A percentile compares a stretch with the other conserved stretches of the same genome.
Conservation (phyloP, 2,797 vertebrate species). For the Poeciliopsis paucimaculata region DNA sequence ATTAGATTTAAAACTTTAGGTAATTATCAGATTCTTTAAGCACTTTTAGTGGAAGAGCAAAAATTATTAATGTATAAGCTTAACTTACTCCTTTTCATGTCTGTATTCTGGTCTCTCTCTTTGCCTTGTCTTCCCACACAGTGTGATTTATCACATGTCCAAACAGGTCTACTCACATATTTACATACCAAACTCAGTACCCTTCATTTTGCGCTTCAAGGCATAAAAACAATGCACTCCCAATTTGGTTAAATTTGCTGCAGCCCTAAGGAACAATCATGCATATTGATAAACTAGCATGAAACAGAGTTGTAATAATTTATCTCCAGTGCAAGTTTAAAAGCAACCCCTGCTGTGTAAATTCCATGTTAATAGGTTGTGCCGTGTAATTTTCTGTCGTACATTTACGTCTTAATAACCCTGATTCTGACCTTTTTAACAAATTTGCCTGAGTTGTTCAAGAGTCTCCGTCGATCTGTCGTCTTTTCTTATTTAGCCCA, state of each 20-base stretch:
- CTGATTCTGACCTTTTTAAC: not conserved
- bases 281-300: not conserved
- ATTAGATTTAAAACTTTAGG: not conserved
- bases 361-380: not conserved
- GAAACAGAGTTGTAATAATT: not conserved
- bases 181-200: slow-evolving; percentile 24
- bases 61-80: not conserved
- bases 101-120: not conserved
- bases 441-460: not conserved
- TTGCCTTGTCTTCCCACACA: not conserved
- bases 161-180: slow-evolving; percentile 39
- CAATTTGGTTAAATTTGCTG: slow-evolving; percentile 15
- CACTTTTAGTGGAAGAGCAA: not conserved
- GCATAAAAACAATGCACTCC: slow-evolving; percentile 19
- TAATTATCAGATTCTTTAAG: slow-evolving; percentile 13
- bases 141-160: slow-evolving; percentile 49
- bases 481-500: not conserved
- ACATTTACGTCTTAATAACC: not conserved
- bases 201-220: slow-evolving; percentile 13
- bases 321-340: slow-evolving; percentile 5
- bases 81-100: slow-evolving; percentile 2
- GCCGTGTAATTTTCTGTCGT: not conserved
- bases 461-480: not conserved
- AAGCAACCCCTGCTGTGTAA: not conserved
- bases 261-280: not conserved